Evolutionary conservation across 1,140 invertebrate species (phyloP), one percentile per base, ranked within the genome.

Genomic region (Zelostemma sp.): DNA sequence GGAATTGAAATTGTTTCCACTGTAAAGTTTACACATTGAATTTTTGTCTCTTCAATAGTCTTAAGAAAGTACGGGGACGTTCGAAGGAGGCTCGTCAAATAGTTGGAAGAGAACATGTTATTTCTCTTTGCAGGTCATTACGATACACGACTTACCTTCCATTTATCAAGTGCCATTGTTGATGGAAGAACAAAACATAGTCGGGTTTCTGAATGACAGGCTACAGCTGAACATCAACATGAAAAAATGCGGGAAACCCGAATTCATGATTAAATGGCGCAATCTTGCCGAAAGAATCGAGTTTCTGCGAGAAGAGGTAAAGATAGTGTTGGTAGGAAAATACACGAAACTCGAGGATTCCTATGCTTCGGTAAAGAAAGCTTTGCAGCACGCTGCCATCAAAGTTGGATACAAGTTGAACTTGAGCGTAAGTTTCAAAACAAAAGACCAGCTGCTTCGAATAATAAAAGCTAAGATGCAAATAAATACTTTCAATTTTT

Each of bases 281-380:
- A 91, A 95, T 73, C 86, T 99, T 12, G 95, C 95, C 0, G 91
- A 95, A 58, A 91, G 92, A 6, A 89, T 93, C n/a, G 93, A 96
- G 65, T 91, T 91, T 68, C 80, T 95, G 1, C 87, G 91, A 9
- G 91, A 93, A 71, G 90, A 92, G 77, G 93, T 99, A 0, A 93
- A 89, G 35, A 99, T 99, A 62, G 94, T 93, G 14, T 86, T 99
- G 11, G 98, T 99, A n/a, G 98, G 98, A 6, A 99, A 99, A 87
- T 99, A 99, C 76, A 98, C 97, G 0, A 93, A 95, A 80, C 85
- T 99, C 11, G 91, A 96, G 79, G 98, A 99, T 86, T 92, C 97
- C 0, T 99, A 99, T 81, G 93, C 96, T 0, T 99, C 97, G 1
- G 94, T 99, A 0, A 93, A 93, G 1, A 99, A 99, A 86, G 94